phyloP scores from a whole-genome alignment of 1,140 invertebrate genomes.

The Calephelis virginiensis region DNA sequence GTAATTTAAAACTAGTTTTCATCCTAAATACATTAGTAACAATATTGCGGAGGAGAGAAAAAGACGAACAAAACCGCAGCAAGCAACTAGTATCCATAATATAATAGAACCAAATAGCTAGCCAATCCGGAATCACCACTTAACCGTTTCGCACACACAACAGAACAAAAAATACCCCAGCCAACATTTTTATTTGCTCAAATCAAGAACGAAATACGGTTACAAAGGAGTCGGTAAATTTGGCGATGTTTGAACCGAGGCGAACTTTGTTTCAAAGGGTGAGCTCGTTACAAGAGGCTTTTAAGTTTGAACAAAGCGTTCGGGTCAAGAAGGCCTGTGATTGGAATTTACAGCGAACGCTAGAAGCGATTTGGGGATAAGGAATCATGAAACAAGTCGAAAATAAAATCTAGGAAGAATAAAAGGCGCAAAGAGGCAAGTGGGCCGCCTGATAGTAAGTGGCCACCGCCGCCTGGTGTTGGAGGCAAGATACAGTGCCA shows the following conservation, averaged over 20 bases:
- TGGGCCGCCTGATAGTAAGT: no score
- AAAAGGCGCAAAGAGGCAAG: no score
- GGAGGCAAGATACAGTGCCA: no score
- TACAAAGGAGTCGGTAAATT: conserved; percentile 13
- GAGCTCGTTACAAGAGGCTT: conserved; percentile 7
- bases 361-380: background rate
- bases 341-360: background rate
- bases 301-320: conserved; percentile 13
- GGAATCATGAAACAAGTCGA: no score
- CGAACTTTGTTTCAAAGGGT: conserved; percentile 12
- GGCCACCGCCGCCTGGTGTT: no score
- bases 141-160: background rate
- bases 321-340: background rate
- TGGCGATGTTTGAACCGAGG: conserved; percentile 1
- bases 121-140: background rate
- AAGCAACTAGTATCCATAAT: background rate
- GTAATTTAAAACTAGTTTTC: no score
- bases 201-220: conserved; percentile 6
- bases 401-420: no score
- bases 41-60: no score
- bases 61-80: no score
- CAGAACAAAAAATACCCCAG: background rate
- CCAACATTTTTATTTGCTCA: conserved; percentile 9
- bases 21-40: no score
- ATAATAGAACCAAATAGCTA: background rate